Base-by-base conservation (phyloP, 35 echinoderm and acorn worm genomes). In the Ophiothrix spiculata region DNA sequence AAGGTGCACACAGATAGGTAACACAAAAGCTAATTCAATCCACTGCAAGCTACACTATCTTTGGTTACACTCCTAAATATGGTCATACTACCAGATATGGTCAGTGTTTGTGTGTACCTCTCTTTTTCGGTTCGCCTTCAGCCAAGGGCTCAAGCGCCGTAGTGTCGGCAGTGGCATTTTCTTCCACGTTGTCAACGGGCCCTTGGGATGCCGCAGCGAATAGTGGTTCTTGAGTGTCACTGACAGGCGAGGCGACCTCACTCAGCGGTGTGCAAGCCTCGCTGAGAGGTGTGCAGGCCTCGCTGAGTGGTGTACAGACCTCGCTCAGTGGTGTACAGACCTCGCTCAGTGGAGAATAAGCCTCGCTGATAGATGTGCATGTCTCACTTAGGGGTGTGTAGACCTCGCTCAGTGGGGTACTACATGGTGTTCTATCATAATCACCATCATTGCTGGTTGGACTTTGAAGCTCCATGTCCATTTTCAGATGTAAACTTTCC, bases 1-100 rank as follows among this genome's bases (percentile, higher is more conserved):
- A 69, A 69, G 60, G 60, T 69, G 60, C 60, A 69, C 60, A 69
- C 60, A 69, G 60, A 69, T 25, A 69, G 60, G 60, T 69, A 12
- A 69, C 60, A 49, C 42, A 49, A 10, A n/a, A 49, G 42, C 60
- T 2, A 69, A 69, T 12, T n/a, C 23, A 69, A 69, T n/a, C n/a
- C 60, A 69, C 60, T 25, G 60, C 60, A 69, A 69, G 60, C 60
- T n/a, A n/a, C 60, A 69, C 60, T 69, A 69, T 4, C 17, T 69
- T 4, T 15, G 60, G 60, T 69, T 25, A 69, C 60, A 69, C n/a
- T 15, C 3, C 60, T 10, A 10, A 4, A 10, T 69, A 69, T n/a
- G 23, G 3, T 69, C 60, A 15, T 69, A 69, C 60, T 69, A 69
- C 42, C 42, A 49, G 42, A 49, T 19, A n/a, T 69, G 8, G 17